A percentile compares a stretch with the other conserved stretches of the same genome.
These are phyloP conservation scores for Eurystomus glaucurus DNA, from an alignment of 2,797 vertebrate genomes.

Conservation along the genomic window DNA sequence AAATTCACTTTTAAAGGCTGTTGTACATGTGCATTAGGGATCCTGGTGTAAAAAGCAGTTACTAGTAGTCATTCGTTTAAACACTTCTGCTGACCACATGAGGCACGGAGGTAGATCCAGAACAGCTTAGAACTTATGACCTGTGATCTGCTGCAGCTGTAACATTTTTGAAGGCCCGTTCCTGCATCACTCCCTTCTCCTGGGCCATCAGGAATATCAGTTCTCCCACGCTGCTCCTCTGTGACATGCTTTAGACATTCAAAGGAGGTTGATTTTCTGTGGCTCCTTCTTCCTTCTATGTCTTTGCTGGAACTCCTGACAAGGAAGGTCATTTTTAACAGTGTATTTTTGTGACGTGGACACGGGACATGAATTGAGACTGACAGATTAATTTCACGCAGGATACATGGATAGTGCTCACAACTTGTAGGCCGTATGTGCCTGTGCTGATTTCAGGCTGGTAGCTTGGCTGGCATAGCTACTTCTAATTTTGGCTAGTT, in stretches of 20 bases:
- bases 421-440: neutral
- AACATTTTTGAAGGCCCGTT: neutral
- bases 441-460: neutral
- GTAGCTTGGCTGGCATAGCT: neutral
- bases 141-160: neutral
- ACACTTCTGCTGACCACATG: neutral
- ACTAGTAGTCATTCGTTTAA: neutral
- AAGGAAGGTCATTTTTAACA: neutral
- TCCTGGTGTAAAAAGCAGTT: neutral
- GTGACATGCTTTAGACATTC: neutral
- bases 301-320: neutral
- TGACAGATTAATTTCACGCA: conserved; percentile 1
- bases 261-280: neutral
- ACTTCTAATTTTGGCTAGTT: neutral
- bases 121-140: neutral
- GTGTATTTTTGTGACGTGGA: neutral
- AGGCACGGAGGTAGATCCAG: neutral
- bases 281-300: neutral
- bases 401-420: neutral
- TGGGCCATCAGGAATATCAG: neutral
- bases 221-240: neutral
- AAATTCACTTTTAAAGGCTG: neutral
- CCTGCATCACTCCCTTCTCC: neutral
- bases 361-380: neutral
- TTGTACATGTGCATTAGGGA: neutral